phyloP scores from a whole-genome alignment of 2,797 vertebrate genomes.

The Onychomys torridus region DNA sequence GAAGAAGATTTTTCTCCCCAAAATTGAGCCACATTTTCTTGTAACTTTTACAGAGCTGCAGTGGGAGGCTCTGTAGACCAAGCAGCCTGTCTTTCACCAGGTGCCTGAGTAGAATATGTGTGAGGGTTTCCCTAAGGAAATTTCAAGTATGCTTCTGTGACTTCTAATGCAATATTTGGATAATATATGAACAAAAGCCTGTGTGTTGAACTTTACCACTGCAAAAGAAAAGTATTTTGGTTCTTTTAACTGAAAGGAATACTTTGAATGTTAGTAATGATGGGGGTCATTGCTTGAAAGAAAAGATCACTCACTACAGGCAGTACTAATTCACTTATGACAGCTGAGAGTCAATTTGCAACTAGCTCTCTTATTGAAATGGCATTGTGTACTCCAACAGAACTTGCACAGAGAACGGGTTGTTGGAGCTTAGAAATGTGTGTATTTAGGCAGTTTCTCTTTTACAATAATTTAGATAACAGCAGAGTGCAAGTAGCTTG shows the following conservation, averaged over 20 bases:
- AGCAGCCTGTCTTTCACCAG: conserved; percentile 39
- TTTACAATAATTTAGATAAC: conserved; percentile 52
- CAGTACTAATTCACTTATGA: conserved; percentile 54
- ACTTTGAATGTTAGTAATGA: conserved; percentile 60
- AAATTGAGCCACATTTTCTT: conserved; percentile 58
- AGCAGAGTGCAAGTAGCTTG: conserved; percentile 8
- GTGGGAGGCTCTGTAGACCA: conserved; percentile 51
- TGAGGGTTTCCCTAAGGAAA: conserved; percentile 71
- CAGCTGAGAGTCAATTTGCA: conserved; percentile 53
- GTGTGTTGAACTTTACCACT: conserved; percentile 60
- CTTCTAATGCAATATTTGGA: conserved; percentile 67
- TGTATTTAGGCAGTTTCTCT: conserved; percentile 46
- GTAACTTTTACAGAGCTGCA: conserved; percentile 69
- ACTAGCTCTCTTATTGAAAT: conserved; percentile 68
- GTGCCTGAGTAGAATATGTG: conserved; percentile 60
- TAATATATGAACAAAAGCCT: conserved; percentile 68
- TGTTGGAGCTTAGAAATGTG: conserved; percentile 48
- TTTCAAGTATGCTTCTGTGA: conserved; percentile 69
- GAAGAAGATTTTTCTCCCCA: conserved; percentile 65
- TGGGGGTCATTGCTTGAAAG: conserved; percentile 39
- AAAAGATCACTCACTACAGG: conserved; percentile 38
- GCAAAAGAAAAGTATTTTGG: conserved; percentile 68
- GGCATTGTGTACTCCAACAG: neutral
- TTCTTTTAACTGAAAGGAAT: conserved; percentile 61
- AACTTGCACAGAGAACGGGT: conserved; percentile 61